phyloP scores from a whole-genome alignment of 1,140 invertebrate genomes.

The Diachasma alloeum region DNA sequence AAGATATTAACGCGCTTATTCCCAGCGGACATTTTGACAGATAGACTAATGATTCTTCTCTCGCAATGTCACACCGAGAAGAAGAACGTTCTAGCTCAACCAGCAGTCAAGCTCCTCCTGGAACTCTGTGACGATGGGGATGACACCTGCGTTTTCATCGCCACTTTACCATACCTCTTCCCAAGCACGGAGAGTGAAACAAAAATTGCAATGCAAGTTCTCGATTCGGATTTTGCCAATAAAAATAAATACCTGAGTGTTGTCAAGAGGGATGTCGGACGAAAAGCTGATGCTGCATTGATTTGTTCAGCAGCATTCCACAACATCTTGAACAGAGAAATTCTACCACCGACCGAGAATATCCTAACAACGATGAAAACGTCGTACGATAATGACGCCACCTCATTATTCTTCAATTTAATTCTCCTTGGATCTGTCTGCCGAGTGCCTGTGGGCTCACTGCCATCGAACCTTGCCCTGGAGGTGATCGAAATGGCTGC shows the following conservation, averaged over 20 bases:
- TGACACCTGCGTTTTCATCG: constrained; percentile 58
- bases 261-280: constrained; percentile 50
- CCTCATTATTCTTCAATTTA: constrained; percentile 57
- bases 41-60: constrained; percentile 51
- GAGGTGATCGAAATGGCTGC: constrained; percentile 55
- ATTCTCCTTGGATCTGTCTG: constrained; percentile 58
- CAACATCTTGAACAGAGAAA: constrained; percentile 49
- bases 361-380: constrained; percentile 52
- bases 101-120: constrained; percentile 54
- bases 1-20: constrained; percentile 47
- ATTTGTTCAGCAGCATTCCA: constrained; percentile 54
- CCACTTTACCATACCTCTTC: constrained; percentile 69
- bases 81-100: constrained; percentile 43
- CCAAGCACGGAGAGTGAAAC: constrained; percentile 64
- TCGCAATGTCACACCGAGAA: constrained; percentile 47
- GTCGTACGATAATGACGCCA: constrained; percentile 46
- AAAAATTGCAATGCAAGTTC: constrained; percentile 61
- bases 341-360: constrained; percentile 47
- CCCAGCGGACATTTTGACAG: constrained; percentile 43
- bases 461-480: constrained; percentile 41
- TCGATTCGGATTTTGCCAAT: constrained; percentile 63
- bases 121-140: constrained; percentile 48
- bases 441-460: constrained; percentile 48
- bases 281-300: constrained; percentile 47
- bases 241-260: constrained; percentile 57